Evolutionary conservation across 2,888 invertebrate species (phyloP).

Genomic region (Rotaria sp.): DNA sequence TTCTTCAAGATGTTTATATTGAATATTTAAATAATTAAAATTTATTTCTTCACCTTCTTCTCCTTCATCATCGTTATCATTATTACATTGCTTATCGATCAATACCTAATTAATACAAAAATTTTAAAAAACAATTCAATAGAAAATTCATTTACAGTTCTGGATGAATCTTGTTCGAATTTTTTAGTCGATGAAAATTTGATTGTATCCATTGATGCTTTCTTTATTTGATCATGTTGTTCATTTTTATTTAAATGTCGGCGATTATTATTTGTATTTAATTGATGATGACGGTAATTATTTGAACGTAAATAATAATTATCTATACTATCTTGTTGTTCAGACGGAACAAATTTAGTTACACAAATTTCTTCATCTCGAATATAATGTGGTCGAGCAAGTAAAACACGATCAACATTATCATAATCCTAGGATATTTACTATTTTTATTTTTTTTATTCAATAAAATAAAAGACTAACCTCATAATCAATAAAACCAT

Average conservation of each 20-base stretch:
- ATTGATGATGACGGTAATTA: background rate
- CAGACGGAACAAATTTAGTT: background rate
- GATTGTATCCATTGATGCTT: background rate
- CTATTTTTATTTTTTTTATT: too few relatives aligned
- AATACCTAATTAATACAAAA: background rate
- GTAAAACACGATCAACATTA: background rate
- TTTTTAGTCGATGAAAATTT: background rate
- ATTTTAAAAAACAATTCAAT: background rate
- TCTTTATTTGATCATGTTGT: background rate
- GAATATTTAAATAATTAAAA: background rate
- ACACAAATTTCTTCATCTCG: background rate
- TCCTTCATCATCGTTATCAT: background rate
- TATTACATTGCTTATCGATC: background rate
- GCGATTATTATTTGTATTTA: background rate
- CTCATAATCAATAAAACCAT: background rate
- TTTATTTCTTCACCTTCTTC: background rate
- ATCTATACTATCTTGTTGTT: background rate
- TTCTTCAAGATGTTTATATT: background rate
- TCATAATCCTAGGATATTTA: background rate
- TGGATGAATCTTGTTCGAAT: background rate
- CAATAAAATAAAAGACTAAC: background rate
- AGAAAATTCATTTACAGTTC: background rate
- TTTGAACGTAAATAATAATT: background rate
- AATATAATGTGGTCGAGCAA: conserved; percentile 1
- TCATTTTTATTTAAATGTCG: background rate